Evolutionary conservation across 2,888 invertebrate species (phyloP).

Genomic region (Gortyna flavago): DNA sequence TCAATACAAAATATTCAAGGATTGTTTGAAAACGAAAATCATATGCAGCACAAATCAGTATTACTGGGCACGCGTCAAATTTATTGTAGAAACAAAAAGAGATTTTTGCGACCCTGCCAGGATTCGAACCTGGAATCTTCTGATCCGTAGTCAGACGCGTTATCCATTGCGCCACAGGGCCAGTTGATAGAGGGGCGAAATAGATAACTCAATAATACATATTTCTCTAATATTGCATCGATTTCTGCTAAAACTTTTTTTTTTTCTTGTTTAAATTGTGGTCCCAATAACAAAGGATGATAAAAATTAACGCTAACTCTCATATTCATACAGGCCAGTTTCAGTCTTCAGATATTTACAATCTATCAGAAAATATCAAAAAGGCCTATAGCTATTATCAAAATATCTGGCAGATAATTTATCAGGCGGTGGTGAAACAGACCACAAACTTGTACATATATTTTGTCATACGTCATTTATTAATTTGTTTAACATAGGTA

Average conservation of each 20-base stretch:
- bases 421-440: neutral
- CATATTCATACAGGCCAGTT: neutral
- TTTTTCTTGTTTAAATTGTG: neutral
- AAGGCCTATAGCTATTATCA: neutral
- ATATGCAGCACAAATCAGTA: neutral
- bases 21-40: neutral
- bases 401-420: neutral
- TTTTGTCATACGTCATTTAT: neutral
- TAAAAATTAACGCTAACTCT: no score
- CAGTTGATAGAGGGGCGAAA: constrained; percentile 61
- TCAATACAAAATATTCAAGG: no score
- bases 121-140: constrained; percentile 93
- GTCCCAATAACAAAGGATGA: neutral
- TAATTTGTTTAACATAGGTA: neutral
- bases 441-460: neutral
- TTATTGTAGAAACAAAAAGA: constrained; percentile 38
- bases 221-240: neutral
- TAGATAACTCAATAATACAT: constrained; percentile 13
- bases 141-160: constrained; percentile 93
- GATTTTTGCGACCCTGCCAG: constrained; percentile 88
- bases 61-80: neutral
- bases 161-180: constrained; percentile 92
- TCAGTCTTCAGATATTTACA: neutral
- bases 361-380: neutral
- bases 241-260: neutral